Evolutionary conservation across 2,113 vertebrate genomes (phyloP), one percentile per base, ranked within the genome.

Genomic region (Neotoma lepida): DNA sequence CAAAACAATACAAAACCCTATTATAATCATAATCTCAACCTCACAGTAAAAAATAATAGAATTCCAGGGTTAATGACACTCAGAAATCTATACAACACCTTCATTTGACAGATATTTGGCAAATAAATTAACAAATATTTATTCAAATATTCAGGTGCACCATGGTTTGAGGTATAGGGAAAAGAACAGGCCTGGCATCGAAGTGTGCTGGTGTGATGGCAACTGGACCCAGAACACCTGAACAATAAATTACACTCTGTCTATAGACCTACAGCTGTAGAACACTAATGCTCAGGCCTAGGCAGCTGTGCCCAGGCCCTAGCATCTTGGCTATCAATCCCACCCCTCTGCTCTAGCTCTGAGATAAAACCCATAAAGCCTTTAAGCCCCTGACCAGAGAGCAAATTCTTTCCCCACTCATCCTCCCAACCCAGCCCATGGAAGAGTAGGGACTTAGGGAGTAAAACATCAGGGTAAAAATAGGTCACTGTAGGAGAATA

Each of bases 311-410:
- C 91, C 54, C 35, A 92, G 77, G 56, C 44, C 18, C 89, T 81
- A 28, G 84, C 51, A 89, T 44, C 74, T 86, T 95, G 91, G 89
- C 89, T 88, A 56, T 80, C 94, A 93, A 93, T 81, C 63, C 58
- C 88, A 93, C 87, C n/a, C 1, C 93, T 96, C 28, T 88, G 88
- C 88, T 96, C 88, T 70, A 93, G 92, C 85, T 94, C 74, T 41
- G 89, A 96, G 97, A 98, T 98, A 97, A 98, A 98, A 97, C 92
- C 95, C 89, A 94, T 94, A 94, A 98, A 98, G 97, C 98, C 84
- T 96, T 98, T 98, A 98, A 98, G 98, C 98, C 98, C 95, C 96
- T 97, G 95, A 94, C 97, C 96, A 97, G 97, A 98, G 97, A 98
- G 97, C 97, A 98, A 98, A 98, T 98, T 98, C 97, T 97, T 95